Evolutionary conservation across 2,113 vertebrate genomes (phyloP), one percentile per base, ranked within the genome.

Genomic region (Ammodytes marinus): DNA sequence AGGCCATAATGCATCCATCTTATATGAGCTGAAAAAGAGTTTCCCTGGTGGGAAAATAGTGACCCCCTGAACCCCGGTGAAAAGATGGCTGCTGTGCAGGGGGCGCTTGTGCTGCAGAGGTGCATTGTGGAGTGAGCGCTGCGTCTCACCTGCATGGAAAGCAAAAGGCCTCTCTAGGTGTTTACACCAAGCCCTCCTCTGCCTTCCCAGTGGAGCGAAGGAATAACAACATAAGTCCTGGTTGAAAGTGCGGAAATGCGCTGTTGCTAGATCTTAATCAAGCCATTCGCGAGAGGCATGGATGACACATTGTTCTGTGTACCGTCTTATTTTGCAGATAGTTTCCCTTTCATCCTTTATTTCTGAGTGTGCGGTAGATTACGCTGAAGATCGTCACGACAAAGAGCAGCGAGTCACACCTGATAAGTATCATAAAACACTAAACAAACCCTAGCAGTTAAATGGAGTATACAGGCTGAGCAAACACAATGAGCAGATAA

Each of bases 41-140:
- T 95, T 94, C 95, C 94, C 60, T 37, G 94, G 95, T 98, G 97
- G 96, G 97, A 98, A 98, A 93, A 58, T 91, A 53, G 92, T 96
- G 96, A 96, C 96, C 96, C 86, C 94, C 93, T 93, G 95, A 96
- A 97, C 96, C 94, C 27, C 91, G 0, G 43, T 94, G 93, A 91
- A 81, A 92, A 92, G 84, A 92, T 74, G 90, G 91, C 93, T 88
- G 70, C 74, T 60, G 78, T 77, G 79, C 13, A 0, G 39, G 67
- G 75, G 67, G 49, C 27, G 27, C 46, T 73, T 39, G n/a, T 8
- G 42, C 52, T 72, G 80, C 76, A 71, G 77, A 89, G 89, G 82
- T 84, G 77, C 74, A 83, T 75, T 84, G 82, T 85, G 75, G 83
- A 75, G 78, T 0, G 4, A 83, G 80, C 40, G 52, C 64, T 9